Percentiles rank a stretch among this genome's conserved stretches.
Evolutionary conservation across 2,888 invertebrate genomes (phyloP).

Genomic region (Megamerina dolium): DNA sequence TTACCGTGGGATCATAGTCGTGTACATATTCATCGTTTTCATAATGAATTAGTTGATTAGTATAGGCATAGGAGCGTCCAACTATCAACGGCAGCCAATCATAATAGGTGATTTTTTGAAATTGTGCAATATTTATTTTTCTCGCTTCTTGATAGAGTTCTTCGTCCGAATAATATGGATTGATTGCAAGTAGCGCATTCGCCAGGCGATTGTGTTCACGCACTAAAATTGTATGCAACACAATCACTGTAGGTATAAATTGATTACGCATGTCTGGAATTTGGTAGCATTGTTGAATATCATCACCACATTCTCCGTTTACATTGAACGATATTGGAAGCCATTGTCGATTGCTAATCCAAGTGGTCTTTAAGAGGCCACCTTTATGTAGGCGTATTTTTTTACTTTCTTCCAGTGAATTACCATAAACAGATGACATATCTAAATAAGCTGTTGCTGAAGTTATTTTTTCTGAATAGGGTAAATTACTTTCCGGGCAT

Average conservation of each 20-base stretch:
- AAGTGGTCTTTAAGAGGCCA: constrained; percentile 58
- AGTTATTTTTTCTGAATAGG: constrained; percentile 58
- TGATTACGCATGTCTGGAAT: constrained; percentile 53
- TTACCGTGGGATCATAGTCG: constrained; percentile 51
- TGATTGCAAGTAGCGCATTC: constrained; percentile 41
- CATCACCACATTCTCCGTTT: constrained; percentile 45
- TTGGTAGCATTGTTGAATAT: constrained; percentile 63
- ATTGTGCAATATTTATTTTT: constrained; percentile 50
- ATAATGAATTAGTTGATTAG: constrained; percentile 31
- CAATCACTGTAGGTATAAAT: constrained; percentile 43
- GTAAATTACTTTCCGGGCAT: constrained; percentile 51
- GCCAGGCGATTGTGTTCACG: constrained; percentile 52
- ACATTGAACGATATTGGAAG: constrained; percentile 61
- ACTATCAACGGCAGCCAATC: constrained; percentile 50
- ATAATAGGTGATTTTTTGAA: constrained; percentile 51
- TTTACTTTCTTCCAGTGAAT: constrained; percentile 55
- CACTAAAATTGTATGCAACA: constrained; percentile 48
- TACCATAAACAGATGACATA: constrained; percentile 73
- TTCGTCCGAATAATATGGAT: constrained; percentile 52
- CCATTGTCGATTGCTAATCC: constrained; percentile 58
- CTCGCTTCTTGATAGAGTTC: constrained; percentile 49
- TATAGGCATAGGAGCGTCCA: constrained; percentile 32
- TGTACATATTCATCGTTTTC: constrained; percentile 40
- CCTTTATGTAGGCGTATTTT: constrained; percentile 60
- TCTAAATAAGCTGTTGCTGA: constrained; percentile 54